Conservation (phyloP, 1,140 invertebrate genomes). For the Eubasilissa regina region DNA sequence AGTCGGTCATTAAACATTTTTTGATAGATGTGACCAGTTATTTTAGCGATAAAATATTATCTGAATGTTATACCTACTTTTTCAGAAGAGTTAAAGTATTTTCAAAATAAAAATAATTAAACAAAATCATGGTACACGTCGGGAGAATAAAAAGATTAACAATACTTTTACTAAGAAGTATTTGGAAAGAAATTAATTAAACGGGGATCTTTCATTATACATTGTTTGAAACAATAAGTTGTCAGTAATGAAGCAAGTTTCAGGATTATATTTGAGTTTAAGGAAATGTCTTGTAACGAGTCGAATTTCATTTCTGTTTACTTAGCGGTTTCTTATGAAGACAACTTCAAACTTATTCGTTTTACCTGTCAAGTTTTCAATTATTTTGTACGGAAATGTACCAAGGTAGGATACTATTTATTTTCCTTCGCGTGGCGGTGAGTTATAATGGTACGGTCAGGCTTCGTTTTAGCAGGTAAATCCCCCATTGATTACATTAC, state of each 20-base stretch:
- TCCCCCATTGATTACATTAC: not conserved
- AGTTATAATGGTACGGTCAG: not conserved
- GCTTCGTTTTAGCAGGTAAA: not conserved
- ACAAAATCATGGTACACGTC: no score
- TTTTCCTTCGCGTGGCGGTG: not conserved
- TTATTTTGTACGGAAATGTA: not conserved
- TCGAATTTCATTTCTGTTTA: conserved; percentile 3
- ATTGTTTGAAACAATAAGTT: conserved; percentile 7
- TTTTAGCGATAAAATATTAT: no score
- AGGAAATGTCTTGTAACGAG: not conserved
- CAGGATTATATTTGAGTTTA: conserved; percentile 4
- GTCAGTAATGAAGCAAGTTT: conserved; percentile 17
- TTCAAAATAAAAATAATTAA: no score
- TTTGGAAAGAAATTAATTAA: not conserved
- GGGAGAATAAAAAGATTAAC: no score
- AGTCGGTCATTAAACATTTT: no score
- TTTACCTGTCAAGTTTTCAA: not conserved
- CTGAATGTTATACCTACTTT: no score
- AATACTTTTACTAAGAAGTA: not conserved
- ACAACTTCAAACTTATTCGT: conserved; percentile 1
- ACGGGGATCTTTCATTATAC: not conserved
- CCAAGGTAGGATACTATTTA: not conserved
- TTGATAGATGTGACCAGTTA: no score
- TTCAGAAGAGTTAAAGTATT: no score
- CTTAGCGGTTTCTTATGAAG: not conserved